Percentiles rank a stretch among this genome's conserved stretches.
These are phyloP conservation scores for Coreius guichenoti DNA, from an alignment of 2,797 vertebrate species.

Conservation along the genomic window DNA sequence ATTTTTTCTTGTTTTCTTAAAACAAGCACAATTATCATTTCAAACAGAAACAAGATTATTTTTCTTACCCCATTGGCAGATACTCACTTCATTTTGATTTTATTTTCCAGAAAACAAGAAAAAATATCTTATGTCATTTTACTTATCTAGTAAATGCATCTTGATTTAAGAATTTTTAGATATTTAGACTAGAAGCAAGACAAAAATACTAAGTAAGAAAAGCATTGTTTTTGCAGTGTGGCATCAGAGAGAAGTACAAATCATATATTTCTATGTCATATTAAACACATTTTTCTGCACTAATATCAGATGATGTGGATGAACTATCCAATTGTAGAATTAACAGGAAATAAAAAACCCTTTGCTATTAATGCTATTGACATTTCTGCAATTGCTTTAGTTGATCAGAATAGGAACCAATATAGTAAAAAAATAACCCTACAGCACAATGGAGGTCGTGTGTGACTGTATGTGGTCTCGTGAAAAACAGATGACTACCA, in stretches of 20 bases:
- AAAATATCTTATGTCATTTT: too few species aligned
- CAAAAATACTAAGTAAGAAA: too few species aligned
- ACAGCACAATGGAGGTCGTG: not conserved
- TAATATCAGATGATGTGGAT: not conserved
- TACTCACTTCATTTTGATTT: too few species aligned
- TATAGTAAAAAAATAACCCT: not conserved
- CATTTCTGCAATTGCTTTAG: constrained; percentile 1
- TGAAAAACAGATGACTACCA: not conserved
- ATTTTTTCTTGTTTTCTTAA: too few species aligned
- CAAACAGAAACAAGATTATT: too few species aligned
- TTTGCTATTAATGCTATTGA: not conserved
- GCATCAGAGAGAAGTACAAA: not conserved
- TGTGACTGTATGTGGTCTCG: not conserved
- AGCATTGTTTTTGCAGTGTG: too few species aligned
- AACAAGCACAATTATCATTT: too few species aligned
- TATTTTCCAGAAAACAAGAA: too few species aligned
- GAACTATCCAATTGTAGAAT: not conserved
- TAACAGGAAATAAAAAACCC: not conserved
- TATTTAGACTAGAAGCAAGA: too few species aligned
- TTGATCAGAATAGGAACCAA: not conserved
- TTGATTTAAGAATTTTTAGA: too few species aligned
- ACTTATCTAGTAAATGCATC: too few species aligned
- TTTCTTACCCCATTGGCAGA: too few species aligned
- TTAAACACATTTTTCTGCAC: not conserved
- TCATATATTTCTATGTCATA: not conserved